Percentiles rank a stretch among this genome's conserved stretches.
phyloP scores from a whole-genome alignment of 2,113 vertebrate species.

The Silurus glanis region DNA sequence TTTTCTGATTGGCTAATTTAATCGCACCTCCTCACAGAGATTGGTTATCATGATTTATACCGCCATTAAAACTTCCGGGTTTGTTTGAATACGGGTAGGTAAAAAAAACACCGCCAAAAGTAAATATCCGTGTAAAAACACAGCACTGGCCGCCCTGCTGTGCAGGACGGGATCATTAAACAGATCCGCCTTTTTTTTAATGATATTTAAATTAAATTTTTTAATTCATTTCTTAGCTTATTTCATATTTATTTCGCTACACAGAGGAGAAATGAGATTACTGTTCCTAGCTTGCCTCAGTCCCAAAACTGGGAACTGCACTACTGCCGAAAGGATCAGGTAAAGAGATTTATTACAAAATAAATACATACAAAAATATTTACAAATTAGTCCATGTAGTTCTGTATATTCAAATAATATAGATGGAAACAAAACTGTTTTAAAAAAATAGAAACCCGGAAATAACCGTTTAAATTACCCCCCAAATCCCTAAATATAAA shows the following conservation, averaged over 20 bases:
- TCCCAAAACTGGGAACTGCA: conserved; percentile 84
- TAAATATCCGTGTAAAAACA: conserved; percentile 38
- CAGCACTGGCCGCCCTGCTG: neutral
- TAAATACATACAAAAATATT: neutral
- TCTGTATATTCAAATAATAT: neutral
- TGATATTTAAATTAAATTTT: neutral
- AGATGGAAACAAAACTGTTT: neutral
- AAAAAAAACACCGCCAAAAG: neutral
- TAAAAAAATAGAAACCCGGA: neutral
- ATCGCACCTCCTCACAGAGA: neutral
- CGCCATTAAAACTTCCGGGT: neutral
- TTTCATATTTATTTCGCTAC: neutral
- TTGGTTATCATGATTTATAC: neutral
- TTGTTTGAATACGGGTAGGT: neutral
- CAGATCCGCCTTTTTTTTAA: neutral
- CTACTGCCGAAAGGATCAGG: conserved; percentile 87
- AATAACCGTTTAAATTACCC: neutral
- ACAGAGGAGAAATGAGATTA: conserved; percentile 76
- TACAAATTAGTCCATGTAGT: neutral
- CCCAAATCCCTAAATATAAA: neutral
- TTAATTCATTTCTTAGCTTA: no score
- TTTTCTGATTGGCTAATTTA: neutral
- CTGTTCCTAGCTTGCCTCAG: conserved; percentile 83
- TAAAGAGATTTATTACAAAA: conserved; percentile 56
- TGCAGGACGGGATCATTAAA: neutral